phyloP scores from a whole-genome alignment of 2,797 vertebrate species.

The Morelia viridis region DNA sequence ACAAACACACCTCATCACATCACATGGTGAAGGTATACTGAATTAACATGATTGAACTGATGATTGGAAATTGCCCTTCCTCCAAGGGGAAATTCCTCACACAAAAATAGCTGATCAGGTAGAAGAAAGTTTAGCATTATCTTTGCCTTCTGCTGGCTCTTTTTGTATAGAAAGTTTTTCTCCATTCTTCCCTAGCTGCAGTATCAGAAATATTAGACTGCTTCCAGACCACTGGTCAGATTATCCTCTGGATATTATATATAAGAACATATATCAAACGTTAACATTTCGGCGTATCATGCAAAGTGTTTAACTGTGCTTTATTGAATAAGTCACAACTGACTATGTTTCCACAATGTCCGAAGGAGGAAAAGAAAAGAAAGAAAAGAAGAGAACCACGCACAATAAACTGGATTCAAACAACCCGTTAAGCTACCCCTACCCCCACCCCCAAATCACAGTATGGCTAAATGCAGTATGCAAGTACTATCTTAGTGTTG shows the following conservation, averaged over 20 bases:
- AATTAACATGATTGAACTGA: neutral
- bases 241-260: neutral
- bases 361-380: neutral
- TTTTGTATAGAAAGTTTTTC: neutral
- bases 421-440: no score
- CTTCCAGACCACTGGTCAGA: neutral
- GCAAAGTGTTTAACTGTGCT: neutral
- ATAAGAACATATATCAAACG: neutral
- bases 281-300: neutral
- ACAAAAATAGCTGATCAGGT: neutral
- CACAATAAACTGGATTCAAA: neutral
- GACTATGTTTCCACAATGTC: neutral
- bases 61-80: neutral
- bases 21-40: neutral
- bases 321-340: neutral
- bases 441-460: no score
- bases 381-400: neutral
- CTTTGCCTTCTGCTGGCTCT: neutral
- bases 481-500: neutral
- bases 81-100: neutral
- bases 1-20: neutral
- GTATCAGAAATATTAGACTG: neutral
- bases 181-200: neutral
- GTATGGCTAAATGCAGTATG: neutral
- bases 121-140: neutral